phyloP scores from a whole-genome alignment of 2,797 vertebrate species.

The Toxotes lorentzi region DNA sequence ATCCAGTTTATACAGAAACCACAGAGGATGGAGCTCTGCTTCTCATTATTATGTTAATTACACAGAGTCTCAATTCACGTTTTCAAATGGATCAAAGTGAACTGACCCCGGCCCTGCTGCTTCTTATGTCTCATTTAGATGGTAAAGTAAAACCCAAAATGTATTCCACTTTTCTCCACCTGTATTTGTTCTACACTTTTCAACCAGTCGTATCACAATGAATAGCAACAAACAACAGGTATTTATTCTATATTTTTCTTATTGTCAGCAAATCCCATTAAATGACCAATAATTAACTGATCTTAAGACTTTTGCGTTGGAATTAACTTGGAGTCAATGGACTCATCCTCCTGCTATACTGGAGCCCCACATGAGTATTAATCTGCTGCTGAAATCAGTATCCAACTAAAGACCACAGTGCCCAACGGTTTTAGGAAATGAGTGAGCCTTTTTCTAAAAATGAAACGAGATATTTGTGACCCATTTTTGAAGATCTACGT shows the following conservation, averaged over 20 bases:
- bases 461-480: background rate
- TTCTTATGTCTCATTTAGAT: constrained; percentile 45
- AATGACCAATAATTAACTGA: background rate
- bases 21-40: background rate
- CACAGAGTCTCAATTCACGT: constrained; percentile 46
- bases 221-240: no score
- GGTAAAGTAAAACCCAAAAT: constrained; percentile 13
- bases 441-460: background rate
- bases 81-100: constrained; percentile 53
- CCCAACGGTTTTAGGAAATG: background rate
- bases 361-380: background rate
- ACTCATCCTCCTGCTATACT: background rate
- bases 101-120: constrained; percentile 32
- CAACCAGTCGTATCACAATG: no score
- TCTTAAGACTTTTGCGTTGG: background rate
- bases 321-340: background rate
- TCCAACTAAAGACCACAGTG: background rate
- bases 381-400: constrained; percentile 14
- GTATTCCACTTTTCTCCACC: constrained; percentile 20
- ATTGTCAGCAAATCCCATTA: background rate
- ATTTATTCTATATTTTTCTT: background rate
- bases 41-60: constrained; percentile 63
- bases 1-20: constrained; percentile 10
- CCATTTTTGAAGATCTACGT: background rate
- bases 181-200: constrained; percentile 10